Conservation (phyloP, 2,888 invertebrate species). For the Tuta absoluta region DNA sequence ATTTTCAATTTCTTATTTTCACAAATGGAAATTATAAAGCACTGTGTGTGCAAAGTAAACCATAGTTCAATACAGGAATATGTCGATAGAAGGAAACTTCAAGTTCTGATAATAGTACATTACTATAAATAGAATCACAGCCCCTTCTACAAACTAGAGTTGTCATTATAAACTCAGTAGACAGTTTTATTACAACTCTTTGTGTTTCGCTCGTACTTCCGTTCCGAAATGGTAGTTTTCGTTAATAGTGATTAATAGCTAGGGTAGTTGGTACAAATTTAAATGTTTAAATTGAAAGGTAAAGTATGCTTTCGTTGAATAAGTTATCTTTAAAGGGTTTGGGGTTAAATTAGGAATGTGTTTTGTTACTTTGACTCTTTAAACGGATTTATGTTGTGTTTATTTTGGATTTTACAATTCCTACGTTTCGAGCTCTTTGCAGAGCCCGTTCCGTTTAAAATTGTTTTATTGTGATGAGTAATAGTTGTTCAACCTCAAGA, state of each 20-base stretch:
- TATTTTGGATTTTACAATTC: no score
- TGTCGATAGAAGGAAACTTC: no score
- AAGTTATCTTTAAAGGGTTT: neutral
- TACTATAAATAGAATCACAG: neutral
- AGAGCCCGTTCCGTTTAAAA: no score
- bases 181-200: conserved; percentile 56
- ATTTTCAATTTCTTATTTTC: no score
- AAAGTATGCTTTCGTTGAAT: neutral
- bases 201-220: conserved; percentile 31
- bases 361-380: neutral
- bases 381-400: no score
- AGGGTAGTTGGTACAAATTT: neutral
- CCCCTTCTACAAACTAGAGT: conserved; percentile 31
- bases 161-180: conserved; percentile 41
- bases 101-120: no score
- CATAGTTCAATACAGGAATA: no score
- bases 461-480: no score
- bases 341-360: neutral
- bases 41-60: no score
- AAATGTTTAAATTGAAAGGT: neutral
- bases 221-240: conserved; percentile 20
- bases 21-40: no score
- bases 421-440: no score
- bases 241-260: conserved; percentile 12
- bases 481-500: no score